These are phyloP conservation scores for Pyrrhia umbra DNA, from an alignment of 2,888 invertebrate genomes.

Conservation along the genomic window DNA sequence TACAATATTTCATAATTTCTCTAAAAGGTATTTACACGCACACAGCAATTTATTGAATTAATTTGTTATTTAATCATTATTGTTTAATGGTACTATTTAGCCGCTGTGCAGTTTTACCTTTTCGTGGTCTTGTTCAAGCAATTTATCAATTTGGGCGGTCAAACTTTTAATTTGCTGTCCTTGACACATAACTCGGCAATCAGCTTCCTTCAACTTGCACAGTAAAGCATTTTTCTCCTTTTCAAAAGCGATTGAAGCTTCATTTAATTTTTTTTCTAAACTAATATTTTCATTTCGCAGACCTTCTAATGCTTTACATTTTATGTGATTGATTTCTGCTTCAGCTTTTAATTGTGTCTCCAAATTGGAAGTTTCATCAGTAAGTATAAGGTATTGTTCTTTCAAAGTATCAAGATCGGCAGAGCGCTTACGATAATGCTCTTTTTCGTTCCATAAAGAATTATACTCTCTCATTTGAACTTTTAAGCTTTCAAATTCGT, in stretches of 20 bases:
- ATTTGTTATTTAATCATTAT: no score
- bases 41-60: no score
- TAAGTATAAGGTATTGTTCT: slow-evolving; percentile 80
- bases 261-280: slow-evolving; percentile 79
- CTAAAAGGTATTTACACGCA: no score
- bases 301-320: slow-evolving; percentile 76
- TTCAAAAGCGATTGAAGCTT: slow-evolving; percentile 76
- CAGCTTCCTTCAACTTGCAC: slow-evolving; percentile 88
- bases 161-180: slow-evolving; percentile 90
- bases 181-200: slow-evolving; percentile 89
- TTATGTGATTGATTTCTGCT: slow-evolving; percentile 81
- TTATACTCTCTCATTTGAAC: slow-evolving; percentile 80
- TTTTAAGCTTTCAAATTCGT: slow-evolving; percentile 76
- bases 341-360: slow-evolving; percentile 83
- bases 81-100: no score
- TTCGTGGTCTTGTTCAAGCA: slow-evolving; percentile 78
- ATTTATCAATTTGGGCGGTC: slow-evolving; percentile 86
- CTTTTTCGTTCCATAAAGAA: slow-evolving; percentile 84
- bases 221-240: slow-evolving; percentile 86
- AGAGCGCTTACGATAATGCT: slow-evolving; percentile 81
- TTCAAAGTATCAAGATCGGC: slow-evolving; percentile 80
- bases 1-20: not conserved
- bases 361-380: slow-evolving; percentile 81
- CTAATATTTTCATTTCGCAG: slow-evolving; percentile 77
- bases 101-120: no score